Percentiles rank a stretch among this genome's conserved stretches.
These are phyloP conservation scores for Synaphobranchus kaupii DNA, from an alignment of 2,797 vertebrate genomes.

Conservation along the genomic window DNA sequence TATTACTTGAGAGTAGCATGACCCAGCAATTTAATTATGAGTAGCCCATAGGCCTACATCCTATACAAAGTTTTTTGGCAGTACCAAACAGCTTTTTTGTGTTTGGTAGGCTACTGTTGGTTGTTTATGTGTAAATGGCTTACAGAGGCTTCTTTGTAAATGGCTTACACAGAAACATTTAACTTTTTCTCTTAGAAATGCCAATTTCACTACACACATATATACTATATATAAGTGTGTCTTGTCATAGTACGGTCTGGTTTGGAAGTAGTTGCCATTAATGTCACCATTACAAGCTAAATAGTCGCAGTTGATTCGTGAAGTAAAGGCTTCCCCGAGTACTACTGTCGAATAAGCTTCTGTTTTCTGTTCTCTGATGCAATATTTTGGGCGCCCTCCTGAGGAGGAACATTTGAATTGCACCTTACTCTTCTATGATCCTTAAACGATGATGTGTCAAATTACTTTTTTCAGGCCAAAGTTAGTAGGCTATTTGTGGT, in stretches of 20 bases:
- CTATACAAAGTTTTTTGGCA: background rate
- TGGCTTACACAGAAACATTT: background rate
- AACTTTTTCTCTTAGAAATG: background rate
- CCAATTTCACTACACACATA: background rate
- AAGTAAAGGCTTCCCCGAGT: background rate
- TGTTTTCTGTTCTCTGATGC: background rate
- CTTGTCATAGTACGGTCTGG: background rate
- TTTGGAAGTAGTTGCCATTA: background rate
- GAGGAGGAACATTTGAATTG: conserved; percentile 15
- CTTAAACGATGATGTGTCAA: background rate
- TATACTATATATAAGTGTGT: background rate
- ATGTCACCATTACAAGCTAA: background rate
- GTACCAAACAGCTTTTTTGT: background rate
- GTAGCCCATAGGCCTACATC: background rate
- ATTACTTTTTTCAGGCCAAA: background rate
- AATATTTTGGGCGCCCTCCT: conserved; percentile 22
- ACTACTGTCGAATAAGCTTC: background rate
- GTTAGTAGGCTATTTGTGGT: background rate
- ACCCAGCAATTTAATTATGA: background rate
- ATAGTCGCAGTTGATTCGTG: background rate
- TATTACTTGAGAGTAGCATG: background rate
- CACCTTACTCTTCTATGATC: conserved; percentile 1
- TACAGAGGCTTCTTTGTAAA: background rate
- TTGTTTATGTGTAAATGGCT: background rate
- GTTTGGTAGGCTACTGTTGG: background rate